Conservation (phyloP, 2,113 vertebrate genomes). For the Sitta europaea region DNA sequence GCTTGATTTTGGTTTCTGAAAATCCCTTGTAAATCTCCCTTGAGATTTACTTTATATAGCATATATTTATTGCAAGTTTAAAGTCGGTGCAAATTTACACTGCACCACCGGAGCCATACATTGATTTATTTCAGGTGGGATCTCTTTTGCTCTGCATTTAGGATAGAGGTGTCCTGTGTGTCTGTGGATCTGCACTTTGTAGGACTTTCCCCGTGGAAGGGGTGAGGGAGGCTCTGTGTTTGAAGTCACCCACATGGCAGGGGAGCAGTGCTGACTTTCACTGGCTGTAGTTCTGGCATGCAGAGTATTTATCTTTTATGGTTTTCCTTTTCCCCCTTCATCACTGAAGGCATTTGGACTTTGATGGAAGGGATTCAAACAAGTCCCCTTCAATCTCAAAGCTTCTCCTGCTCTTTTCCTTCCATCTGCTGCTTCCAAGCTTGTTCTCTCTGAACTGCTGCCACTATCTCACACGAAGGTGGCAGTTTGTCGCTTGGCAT, state of each 20-base stretch:
- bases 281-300: background rate
- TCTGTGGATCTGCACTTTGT: background rate
- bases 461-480: background rate
- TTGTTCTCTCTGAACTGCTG: background rate
- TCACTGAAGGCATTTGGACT: background rate
- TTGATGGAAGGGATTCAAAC: background rate
- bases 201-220: background rate
- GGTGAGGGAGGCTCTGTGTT: background rate
- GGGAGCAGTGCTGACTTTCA: background rate
- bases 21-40: background rate
- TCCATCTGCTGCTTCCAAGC: background rate
- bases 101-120: background rate
- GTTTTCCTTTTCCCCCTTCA: accelerated
- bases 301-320: background rate
- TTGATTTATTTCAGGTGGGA: background rate
- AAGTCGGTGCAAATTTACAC: background rate
- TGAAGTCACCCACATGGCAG: background rate
- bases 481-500: background rate
- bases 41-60: background rate
- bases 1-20: background rate
- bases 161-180: background rate
- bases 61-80: background rate
- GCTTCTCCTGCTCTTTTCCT: background rate
- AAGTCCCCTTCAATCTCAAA: background rate
- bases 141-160: background rate